Evolutionary conservation across 2,797 vertebrate genomes (phyloP), one percentile per base, ranked within the genome.

Genomic region (Hypotaenidia philippensis): DNA sequence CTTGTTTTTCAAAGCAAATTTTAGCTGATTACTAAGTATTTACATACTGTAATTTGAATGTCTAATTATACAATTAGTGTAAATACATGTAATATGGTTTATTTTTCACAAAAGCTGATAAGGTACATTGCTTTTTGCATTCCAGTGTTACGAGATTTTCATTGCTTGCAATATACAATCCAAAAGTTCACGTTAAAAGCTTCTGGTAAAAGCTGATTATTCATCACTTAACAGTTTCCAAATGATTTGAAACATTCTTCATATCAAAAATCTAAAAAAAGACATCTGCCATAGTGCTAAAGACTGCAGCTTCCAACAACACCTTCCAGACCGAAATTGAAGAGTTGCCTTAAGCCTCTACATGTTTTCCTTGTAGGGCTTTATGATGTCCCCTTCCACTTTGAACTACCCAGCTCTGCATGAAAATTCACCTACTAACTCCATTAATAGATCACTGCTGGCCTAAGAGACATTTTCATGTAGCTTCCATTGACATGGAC

Each of bases 1-100:
- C 97, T 97, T 98, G 97, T 98, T 98, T 98, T 98, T 98, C 97
- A 98, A 98, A 98, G 97, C 98, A 98, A 98, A 98, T 98, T 98
- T 98, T 97, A 97, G 97, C 95, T 98, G 98, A 98, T 98, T 98
- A 98, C 97, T 97, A 98, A 98, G 98, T 98, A 98, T 98, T 98
- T 98, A 98, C 98, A 98, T 98, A 97, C 97, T 85, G 96, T 97
- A 98, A 98, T 98, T 98, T 98, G 97, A 98, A 98, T 98, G 96
- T 96, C 97, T 98, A 98, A 98, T 98, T 98, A 98, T 97, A 97
- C 94, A 97, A 97, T 97, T 98, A 98, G 98, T 97, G 97, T 98
- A 98, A 98, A 98, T 98, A 98, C 98, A 98, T 96, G 97, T 98
- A 98, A 98, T 98, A 98, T 97, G 98, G 96, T 97, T 97, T 97